Percentiles rank a stretch among this genome's conserved stretches.
phyloP scores from a whole-genome alignment of 2,888 invertebrate genomes.

The Formica aserva region DNA sequence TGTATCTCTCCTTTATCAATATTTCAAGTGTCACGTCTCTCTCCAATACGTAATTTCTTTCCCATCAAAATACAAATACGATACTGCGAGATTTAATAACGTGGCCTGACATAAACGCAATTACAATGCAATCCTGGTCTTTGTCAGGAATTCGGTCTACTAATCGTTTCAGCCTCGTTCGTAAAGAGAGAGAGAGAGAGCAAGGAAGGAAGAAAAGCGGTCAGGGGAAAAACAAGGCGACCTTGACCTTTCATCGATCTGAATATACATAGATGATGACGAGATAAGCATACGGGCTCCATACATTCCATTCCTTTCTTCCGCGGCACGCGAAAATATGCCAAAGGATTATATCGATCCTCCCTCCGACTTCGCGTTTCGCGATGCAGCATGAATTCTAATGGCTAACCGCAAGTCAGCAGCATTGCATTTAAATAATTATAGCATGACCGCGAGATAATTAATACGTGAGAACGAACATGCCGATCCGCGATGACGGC shows the following conservation, averaged over 20 bases:
- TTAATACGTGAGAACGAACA: conserved; percentile 28
- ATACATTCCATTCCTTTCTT: conserved; percentile 40
- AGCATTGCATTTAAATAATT: conserved; percentile 39
- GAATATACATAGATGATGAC: conserved; percentile 35
- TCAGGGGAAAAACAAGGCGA: conserved; percentile 20
- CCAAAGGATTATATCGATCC: conserved; percentile 41
- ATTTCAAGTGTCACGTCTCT: neutral
- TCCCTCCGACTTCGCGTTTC: conserved; percentile 30
- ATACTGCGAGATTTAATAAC: conserved; percentile 6
- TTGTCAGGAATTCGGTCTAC: neutral
- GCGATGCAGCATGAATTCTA: conserved; percentile 43
- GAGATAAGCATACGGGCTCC: conserved; percentile 34
- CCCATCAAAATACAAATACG: neutral
- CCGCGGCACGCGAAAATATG: conserved; percentile 46
- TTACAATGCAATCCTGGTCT: conserved; percentile 29
- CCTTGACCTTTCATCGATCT: conserved; percentile 56
- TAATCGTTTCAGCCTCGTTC: neutral
- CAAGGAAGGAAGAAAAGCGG: neutral
- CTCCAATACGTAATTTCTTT: neutral
- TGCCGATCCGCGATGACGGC: neutral
- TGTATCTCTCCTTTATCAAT: neutral
- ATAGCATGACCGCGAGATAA: conserved; percentile 26
- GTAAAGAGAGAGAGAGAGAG: neutral
- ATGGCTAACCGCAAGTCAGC: conserved; percentile 24
- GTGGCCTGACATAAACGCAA: neutral